Evolutionary conservation across 2,888 invertebrate genomes (phyloP), one percentile per base, ranked within the genome.

Genomic region (Melanostoma scalare): DNA sequence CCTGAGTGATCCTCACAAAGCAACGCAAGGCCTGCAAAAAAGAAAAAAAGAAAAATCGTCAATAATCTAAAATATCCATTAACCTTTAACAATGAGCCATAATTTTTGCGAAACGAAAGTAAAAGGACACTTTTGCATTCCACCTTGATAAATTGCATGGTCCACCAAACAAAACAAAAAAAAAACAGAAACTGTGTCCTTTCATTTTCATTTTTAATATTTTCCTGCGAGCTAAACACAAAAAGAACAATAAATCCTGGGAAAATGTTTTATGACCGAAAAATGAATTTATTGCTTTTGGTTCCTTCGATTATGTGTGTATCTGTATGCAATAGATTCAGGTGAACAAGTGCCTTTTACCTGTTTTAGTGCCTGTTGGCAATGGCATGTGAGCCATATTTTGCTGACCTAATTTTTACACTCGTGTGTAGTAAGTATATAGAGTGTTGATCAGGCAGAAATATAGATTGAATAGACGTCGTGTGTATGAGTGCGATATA

Each of bases 281-380:
- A 79, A 84, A 84, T 79, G n/a, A 75, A 84, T 84, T 84, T 84
- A 84, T 84, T 79, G 71, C 79, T 60, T 71, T 84, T 67, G 55
- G 60, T 71, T 71, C 69, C 73, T 84, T 79, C 79, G 74, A 79
- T 79, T 71, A 74, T 60, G 69, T 63, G 52, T 58, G 42, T 42
- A 61, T 58, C 48, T 63, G 71, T 67, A 55, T 58, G 58, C 10
- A 55, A 78, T 74, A 38, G 63, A 65, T 78, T 78, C 60, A 42
- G 73, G 73, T 67, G 78, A 48, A 65, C 60, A 53, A 69, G 74
- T 78, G 78, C 63, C 60, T 53, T 40, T 53, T 78, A 84, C 78
- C 74, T 84, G 82, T 67, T 63, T 61, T 36, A 48, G 48, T 48
- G 38, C 48, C 42, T 60, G 46, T 44, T 35, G 46, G 35, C 35